Conservation (phyloP, 2,797 vertebrate species). For the Sparidentex hasta region DNA sequence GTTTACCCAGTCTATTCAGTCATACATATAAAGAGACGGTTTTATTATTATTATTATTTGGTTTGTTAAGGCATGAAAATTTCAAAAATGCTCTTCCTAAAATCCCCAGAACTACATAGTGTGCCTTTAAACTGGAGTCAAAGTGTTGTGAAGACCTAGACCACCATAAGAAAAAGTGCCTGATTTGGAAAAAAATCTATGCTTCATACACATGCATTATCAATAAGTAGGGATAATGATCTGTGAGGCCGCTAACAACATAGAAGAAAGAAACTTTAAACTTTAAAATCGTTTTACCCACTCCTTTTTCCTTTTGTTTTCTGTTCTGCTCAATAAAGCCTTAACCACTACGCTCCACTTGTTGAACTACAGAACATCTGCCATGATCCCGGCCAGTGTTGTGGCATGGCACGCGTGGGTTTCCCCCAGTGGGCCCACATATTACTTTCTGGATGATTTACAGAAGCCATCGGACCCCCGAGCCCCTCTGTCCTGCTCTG, state of each 20-base stretch:
- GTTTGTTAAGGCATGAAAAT: too few relatives aligned
- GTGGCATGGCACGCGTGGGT: conserved; percentile 26
- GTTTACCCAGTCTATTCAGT: too few relatives aligned
- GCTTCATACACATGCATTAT: not conserved
- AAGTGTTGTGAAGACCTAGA: too few relatives aligned
- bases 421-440: conserved; percentile 29
- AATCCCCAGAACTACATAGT: too few relatives aligned
- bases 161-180: not conserved
- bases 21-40: too few relatives aligned
- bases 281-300: not conserved
- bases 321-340: not conserved
- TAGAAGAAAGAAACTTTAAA: too few relatives aligned
- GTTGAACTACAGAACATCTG: conserved; percentile 43
- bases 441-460: conserved; percentile 56
- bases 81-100: too few relatives aligned
- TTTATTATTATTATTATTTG: too few relatives aligned
- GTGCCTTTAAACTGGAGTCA: too few relatives aligned
- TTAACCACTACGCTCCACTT: conserved; percentile 10
- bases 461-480: conserved; percentile 43
- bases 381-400: conserved; percentile 32
- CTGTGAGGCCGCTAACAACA: too few relatives aligned
- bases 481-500: conserved; percentile 42
- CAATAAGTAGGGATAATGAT: not conserved
- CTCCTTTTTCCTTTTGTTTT: too few relatives aligned
- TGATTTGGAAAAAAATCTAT: not conserved